Base-by-base conservation (phyloP, 2,797 vertebrate genomes). In the Poecilia wingei region DNA sequence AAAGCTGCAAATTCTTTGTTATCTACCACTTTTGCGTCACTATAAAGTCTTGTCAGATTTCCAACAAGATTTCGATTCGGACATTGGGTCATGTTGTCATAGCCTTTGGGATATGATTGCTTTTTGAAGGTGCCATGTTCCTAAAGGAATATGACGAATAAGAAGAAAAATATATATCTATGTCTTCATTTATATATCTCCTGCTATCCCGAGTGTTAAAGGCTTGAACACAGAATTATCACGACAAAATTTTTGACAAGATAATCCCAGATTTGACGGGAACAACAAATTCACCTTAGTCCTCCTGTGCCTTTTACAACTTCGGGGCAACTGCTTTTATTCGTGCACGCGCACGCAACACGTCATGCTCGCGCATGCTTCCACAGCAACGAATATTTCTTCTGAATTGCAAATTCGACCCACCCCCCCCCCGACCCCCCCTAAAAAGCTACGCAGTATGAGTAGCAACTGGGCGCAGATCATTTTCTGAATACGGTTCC, bases 401-500 rank as follows among this genome's bases (percentile, higher is more conserved):
- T 59, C 79, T 70, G 86, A 87, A 86, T 79, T 74, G 82, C 88
- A 90, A 53, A 87, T 83, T 25, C 70, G 82, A 81, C 59, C 70
- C 77, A 80, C 79, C 77, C 7, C 18, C 2, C 77, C 47, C 47
- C 49, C 2, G 0, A 4, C 14, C 22, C 0, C 51, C 51, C 10
- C 53, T 10, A n/a, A 55, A 77, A 90, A 81, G 70, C 77, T 95
- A 94, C 95, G 96, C 87, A 94, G 47, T 86, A 80, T 88, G 92
- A 93, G 96, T 85, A 95, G 83, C 86, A 77, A 93, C 69, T 76
- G 86, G 75, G 82, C 95, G 94, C 94, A 96, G 91, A 91, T 45
- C 90, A 46, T 76, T 94, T 91, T 88, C 91, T 92, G 95, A 94
- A 95, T 95, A 91, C 89, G 89, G 83, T 92, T 94, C 90, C 85